phyloP scores from a whole-genome alignment of 1,140 invertebrate genomes.

The Battus philenor region DNA sequence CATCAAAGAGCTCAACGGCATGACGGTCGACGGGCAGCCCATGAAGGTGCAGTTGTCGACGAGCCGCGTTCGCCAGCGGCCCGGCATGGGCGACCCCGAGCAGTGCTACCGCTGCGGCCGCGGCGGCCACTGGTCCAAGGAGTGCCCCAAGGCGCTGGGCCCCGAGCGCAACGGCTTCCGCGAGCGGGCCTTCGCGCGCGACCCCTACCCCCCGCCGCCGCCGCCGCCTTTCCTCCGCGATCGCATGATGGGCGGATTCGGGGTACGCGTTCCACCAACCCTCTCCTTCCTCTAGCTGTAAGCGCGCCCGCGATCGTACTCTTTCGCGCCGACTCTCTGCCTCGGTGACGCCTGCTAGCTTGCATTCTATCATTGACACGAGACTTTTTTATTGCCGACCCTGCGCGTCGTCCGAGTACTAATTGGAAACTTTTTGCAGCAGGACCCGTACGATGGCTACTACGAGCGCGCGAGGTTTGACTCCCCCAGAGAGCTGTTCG shows the following conservation, averaged over 20 bases:
- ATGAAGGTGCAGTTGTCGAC: conserved; percentile 94
- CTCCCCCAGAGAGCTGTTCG: conserved; percentile 85
- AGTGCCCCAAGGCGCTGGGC: conserved; percentile 88
- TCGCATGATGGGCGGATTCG: conserved; percentile 90
- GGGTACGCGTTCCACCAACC: conserved; percentile 77
- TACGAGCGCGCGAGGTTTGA: conserved; percentile 86
- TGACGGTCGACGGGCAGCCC: conserved; percentile 88
- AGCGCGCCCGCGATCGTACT: conserved; percentile 37
- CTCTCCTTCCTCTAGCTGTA: no score
- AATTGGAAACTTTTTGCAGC: conserved; percentile 21
- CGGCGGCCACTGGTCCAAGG: conserved; percentile 96
- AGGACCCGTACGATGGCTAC: conserved; percentile 88
- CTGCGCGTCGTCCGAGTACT: conserved; percentile 30
- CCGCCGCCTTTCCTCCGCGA: conserved; percentile 91
- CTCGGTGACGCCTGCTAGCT: conserved; percentile 41
- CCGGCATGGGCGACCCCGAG: conserved; percentile 96
- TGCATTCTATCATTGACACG: background rate
- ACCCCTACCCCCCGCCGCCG: conserved; percentile 89
- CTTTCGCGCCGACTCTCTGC: conserved; percentile 39
- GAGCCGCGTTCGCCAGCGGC: conserved; percentile 92
- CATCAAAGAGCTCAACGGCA: conserved; percentile 91
- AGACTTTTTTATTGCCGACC: conserved; percentile 21
- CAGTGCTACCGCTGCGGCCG: conserved; percentile 95
- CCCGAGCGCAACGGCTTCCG: conserved; percentile 87
- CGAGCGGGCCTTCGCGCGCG: conserved; percentile 88